Evolutionary conservation across 2,113 vertebrate species (phyloP), one percentile per base, ranked within the genome.

Genomic region (Phalacrocorax aristotelis): DNA sequence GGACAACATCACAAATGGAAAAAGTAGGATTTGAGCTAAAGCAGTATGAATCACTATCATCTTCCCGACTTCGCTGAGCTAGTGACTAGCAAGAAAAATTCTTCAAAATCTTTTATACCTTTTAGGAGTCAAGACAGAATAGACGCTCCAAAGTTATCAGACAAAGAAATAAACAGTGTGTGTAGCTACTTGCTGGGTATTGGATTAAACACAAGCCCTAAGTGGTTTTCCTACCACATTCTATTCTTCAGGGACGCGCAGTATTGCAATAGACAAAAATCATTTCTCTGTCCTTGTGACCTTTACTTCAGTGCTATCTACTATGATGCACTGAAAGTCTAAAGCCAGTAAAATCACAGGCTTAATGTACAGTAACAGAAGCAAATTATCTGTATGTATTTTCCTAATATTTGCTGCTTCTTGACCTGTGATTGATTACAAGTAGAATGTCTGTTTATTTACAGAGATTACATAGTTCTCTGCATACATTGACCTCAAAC

Each of bases 271-370:
- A 74, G 3, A 88, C 6, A 88, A 76, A 92, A 92, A 74, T 15
- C 40, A 88, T 23, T 88, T 71, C 80, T 68, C 76, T 83, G 40
- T 62, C 85, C 82, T 83, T 90, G 32, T 46, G 83, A 42, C n/a
- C 65, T 57, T 86, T 75, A 74, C 40, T 80, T 77, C 34, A 74
- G 25, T 46, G 60, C 75, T 81, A 82, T 40, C 49, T 46, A 38
- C 7, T 30, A 44, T 66, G n/a, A 81, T 7, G 10, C 51, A 71
- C 55, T 88, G 21, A 13, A 93, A 93, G 32, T 71, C 42, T 85
- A 94, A 93, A 84, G 6, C 54, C 79, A 81, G 54, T 83, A 94
- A 91, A 94, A 96, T 52, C 71, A 86, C 8, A 74, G 66, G 49
- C 27, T 79, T 95, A 88, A 88, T 36, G 62, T 4, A 78, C 49